Base-by-base conservation (phyloP, 2,888 invertebrate genomes). In the Brachyopa scutellaris region DNA sequence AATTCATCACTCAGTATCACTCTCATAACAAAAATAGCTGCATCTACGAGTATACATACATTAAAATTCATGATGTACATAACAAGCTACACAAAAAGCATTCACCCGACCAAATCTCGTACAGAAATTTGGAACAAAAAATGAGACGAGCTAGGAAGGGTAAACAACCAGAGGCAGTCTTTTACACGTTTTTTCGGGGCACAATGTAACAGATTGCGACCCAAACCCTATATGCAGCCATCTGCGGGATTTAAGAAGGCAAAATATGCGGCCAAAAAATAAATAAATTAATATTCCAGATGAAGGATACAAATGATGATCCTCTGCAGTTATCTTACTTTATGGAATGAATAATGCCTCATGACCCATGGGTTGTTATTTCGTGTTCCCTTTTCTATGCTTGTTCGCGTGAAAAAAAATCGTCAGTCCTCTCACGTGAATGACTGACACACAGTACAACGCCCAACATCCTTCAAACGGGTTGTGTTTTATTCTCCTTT, bases 221-320 rank as follows among this genome's bases (percentile, higher is more conserved):
- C n/a, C n/a, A n/a, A n/a, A n/a, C n/a, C n/a, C n/a, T n/a, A n/a
- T n/a, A n/a, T n/a, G n/a, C n/a, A n/a, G 26, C 26, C 4, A 26
- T 6, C 3, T 26, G 26, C 26, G 26, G 6, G 26, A 26, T 6
- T 6, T 3, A 26, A 26, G 4, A 26, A 33, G 42, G 17, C 42
- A 59, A 40, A 49, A 66, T 36, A 53, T 36, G 36, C 29, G 26
- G 36, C 26, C 45, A 55, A 59, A 47, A 17, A 51, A 76, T 61
- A 66, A 61, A 61, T 45, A 66, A 47, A 42, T 9, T 62, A 72
- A 49, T 57, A 72, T 38, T 23, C 31, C 17, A 55, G 31, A 67
- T 57, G 66, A 83, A 83, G 72, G 47, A 78, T 62, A 73, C 73
- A 78, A 70, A 78, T 78, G 55, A 73, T 78, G 70, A 83, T 83